Conservation (phyloP, 2,113 vertebrate species). For the Rhea americana region DNA sequence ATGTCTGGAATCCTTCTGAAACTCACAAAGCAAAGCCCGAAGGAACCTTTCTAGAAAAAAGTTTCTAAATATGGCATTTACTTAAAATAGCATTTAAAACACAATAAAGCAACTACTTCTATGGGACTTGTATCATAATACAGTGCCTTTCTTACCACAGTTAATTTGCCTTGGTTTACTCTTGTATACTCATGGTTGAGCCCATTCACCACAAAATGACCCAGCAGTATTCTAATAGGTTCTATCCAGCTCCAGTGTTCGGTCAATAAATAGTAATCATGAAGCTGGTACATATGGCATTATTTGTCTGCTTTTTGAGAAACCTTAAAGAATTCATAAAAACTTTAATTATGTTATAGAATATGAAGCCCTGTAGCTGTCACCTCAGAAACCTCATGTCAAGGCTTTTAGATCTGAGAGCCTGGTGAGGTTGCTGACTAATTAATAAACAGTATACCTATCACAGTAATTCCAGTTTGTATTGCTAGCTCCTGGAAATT, state of each 20-base stretch:
- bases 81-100: background rate
- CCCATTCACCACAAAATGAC: background rate
- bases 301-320: background rate
- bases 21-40: background rate
- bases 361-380: background rate
- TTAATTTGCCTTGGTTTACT: background rate
- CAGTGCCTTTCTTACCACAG: background rate
- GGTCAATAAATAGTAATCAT: background rate
- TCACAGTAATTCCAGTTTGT: background rate
- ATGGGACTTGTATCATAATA: no score
- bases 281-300: background rate
- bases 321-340: background rate
- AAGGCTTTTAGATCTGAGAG: background rate
- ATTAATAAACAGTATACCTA: background rate
- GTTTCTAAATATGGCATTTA: background rate
- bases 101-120: background rate
- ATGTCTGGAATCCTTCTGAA: background rate
- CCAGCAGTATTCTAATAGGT: background rate
- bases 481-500: no score
- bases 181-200: accelerated
- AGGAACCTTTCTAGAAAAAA: background rate
- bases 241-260: background rate
- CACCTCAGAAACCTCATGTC: background rate
- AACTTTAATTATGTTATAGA: background rate
- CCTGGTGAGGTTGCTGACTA: background rate